Base-by-base conservation (phyloP, 2,888 invertebrate species). In the Dicranocentrus wangi region DNA sequence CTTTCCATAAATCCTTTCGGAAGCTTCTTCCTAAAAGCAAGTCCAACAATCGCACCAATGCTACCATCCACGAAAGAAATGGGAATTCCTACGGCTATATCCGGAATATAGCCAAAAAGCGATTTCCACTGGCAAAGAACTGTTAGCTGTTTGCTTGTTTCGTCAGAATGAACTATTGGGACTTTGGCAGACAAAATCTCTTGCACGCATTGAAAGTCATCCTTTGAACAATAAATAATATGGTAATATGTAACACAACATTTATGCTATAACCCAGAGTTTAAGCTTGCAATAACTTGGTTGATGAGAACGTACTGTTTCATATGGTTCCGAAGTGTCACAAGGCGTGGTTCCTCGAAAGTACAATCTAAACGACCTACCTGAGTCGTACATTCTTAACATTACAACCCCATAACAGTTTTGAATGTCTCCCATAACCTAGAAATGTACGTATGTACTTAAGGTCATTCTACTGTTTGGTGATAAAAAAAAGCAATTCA, bases 181-280 rank as follows among this genome's bases (percentile, higher is more conserved):
- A 1, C 7, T 27, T 43, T 71, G 1, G 43, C 42, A 15, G 32
- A 1, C 17, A 81, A 13, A 7, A 81, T 23, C 10, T 69, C 65
- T 42, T 72, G 28, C 10, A 81, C 8, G 17, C 81, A 81, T 21
- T 32, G 32, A 66, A 81, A 81, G 66, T 81, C 71, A n/a, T 77
- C 77, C 28, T 21, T 47, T 5, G 47, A 47, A 47, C n/a, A n/a
- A n/a, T n/a, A n/a, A n/a, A n/a, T n/a, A n/a, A n/a, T n/a, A n/a
- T n/a, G n/a, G n/a, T n/a, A n/a, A n/a, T n/a, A n/a, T n/a, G n/a
- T n/a, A n/a, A n/a, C n/a, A n/a, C n/a, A n/a, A n/a, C n/a, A n/a
- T n/a, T n/a, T n/a, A n/a, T n/a, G n/a, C n/a, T n/a, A n/a, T n/a
- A n/a, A n/a, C n/a, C n/a, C n/a, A n/a, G n/a, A n/a, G n/a, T n/a